Percentiles rank a stretch among this genome's conserved stretches.
Evolutionary conservation across 23 tunicate species (phyloP).

Genomic region (Oikopleura vanhoeffeni): DNA sequence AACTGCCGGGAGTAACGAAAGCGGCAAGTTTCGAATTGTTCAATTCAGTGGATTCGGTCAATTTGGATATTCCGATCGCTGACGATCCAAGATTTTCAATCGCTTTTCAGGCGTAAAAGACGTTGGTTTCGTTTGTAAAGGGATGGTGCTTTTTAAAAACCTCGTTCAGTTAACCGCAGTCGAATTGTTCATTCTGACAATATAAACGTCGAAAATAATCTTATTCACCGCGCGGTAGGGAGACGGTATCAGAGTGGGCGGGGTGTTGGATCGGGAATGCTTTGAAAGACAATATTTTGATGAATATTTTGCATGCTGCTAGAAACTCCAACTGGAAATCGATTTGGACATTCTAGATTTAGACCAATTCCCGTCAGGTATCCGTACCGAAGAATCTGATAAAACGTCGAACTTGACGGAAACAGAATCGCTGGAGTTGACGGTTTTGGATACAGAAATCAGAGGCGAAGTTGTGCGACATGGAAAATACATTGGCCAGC

Average conservation of each 20-base stretch:
- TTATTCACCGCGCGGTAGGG: conserved; percentile 31
- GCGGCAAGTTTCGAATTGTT: conserved; percentile 22
- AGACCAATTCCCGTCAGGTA: not conserved
- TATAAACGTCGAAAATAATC: conserved; percentile 18
- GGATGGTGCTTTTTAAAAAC: conserved; percentile 37
- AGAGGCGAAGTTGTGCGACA: not conserved
- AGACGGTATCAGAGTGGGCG: conserved; percentile 32
- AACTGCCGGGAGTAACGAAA: not conserved
- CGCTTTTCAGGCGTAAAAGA: conserved; percentile 22
- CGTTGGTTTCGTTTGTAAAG: conserved; percentile 18
- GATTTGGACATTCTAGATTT: not conserved
- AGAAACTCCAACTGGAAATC: not conserved
- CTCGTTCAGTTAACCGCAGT: too few relatives aligned
- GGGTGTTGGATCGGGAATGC: not conserved
- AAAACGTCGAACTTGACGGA: not conserved
- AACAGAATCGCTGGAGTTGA: conserved; percentile 7
- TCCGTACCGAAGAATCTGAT: not conserved
- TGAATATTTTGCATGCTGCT: not conserved
- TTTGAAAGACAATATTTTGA: not conserved
- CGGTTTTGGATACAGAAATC: not conserved
- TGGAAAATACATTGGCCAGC: too few relatives aligned
- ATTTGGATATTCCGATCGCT: conserved; percentile 62
- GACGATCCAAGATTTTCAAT: conserved; percentile 54
- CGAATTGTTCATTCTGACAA: conserved; percentile 20
- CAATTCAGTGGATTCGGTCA: conserved; percentile 67